These are phyloP conservation scores for Glomeris marginata DNA, from an alignment of 2,888 invertebrate species.

Conservation along the genomic window DNA sequence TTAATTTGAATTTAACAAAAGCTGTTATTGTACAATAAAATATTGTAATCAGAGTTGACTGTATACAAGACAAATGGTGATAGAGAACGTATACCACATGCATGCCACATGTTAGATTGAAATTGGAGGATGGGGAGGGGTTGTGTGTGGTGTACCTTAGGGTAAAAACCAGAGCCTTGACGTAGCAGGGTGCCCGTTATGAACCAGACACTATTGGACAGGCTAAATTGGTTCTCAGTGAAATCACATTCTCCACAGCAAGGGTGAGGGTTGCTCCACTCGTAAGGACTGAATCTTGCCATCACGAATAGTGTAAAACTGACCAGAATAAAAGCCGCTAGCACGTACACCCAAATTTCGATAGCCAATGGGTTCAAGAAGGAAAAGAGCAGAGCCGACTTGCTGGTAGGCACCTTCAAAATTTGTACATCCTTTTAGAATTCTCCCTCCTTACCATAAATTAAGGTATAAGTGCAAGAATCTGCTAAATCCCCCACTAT, in stretches of 20 bases:
- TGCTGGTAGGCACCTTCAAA: slow-evolving; percentile 68
- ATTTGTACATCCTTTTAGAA: no score
- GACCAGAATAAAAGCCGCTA: slow-evolving; percentile 85
- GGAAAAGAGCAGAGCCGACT: slow-evolving; percentile 76
- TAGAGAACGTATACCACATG: no score
- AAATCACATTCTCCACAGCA: slow-evolving; percentile 52
- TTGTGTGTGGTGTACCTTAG: slow-evolving; percentile 27
- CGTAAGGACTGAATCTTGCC: slow-evolving; percentile 93
- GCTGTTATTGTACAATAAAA: no score
- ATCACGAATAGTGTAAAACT: slow-evolving; percentile 89
- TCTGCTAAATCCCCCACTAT: no score
- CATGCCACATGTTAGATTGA: no score
- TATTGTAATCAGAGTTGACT: no score
- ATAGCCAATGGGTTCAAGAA: slow-evolving; percentile 92
- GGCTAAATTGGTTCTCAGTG: slow-evolving; percentile 88
- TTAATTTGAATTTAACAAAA: no score
- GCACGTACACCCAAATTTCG: slow-evolving; percentile 88
- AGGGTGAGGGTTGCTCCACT: slow-evolving; percentile 82
- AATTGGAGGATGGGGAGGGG: no score
- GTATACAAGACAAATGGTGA: no score
- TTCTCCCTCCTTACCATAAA: no score
- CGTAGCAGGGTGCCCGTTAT: slow-evolving; percentile 88
- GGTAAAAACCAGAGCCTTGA: slow-evolving; percentile 81
- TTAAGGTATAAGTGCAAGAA: no score
- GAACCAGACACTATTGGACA: slow-evolving; percentile 95